Evolutionary conservation across 2,797 vertebrate species (phyloP), one percentile per base, ranked within the genome.

Genomic region (Thunnus albacares): DNA sequence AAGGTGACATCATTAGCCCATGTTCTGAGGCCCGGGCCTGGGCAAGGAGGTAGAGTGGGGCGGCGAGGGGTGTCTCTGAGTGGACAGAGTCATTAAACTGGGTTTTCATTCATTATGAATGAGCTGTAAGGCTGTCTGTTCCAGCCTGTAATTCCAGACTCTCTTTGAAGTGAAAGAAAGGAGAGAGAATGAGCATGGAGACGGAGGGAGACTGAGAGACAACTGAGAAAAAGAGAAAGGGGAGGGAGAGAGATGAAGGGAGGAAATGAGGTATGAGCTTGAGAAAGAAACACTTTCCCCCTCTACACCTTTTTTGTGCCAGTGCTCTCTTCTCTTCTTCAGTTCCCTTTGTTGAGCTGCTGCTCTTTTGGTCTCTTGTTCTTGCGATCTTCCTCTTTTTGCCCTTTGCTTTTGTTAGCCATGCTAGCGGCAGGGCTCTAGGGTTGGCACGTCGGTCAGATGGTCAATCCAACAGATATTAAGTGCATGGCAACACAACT

Each of bases 61-160:
- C 3, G 2, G 30, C 1, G 55, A 56, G 61, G 77, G 78, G 74
- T 71, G 79, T 82, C 73, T 79, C 61, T 17, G 62, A 75, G 75
- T 87, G 88, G 90, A 93, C 77, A 55, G 76, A 83, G 89, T 89
- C 92, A 92, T 95, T 94, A 94, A 91, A 87, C 72, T 22, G 77
- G 83, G 79, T 74, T 82, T 91, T 93, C 90, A 93, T 94, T 94
- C 89, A 94, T 95, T 92, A 94, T 93, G 87, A 90, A 95, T 93
- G 91, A 93, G 92, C 88, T 89, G 90, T 84, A 88, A 85, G 77
- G 80, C 79, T 10, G 79, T 82, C 86, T 90, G 84, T 64, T 91
- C 68, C 84, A 81, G 82, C 49, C 74, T 70, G 84, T 92, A 91
- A 93, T 86, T 87, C 90, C 86, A 92, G 84, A 76, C 73, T 51